Percentiles rank a stretch among this genome's conserved stretches.
phyloP scores from a whole-genome alignment of 2,113 vertebrate species.

The Dromaius novaehollandiae region DNA sequence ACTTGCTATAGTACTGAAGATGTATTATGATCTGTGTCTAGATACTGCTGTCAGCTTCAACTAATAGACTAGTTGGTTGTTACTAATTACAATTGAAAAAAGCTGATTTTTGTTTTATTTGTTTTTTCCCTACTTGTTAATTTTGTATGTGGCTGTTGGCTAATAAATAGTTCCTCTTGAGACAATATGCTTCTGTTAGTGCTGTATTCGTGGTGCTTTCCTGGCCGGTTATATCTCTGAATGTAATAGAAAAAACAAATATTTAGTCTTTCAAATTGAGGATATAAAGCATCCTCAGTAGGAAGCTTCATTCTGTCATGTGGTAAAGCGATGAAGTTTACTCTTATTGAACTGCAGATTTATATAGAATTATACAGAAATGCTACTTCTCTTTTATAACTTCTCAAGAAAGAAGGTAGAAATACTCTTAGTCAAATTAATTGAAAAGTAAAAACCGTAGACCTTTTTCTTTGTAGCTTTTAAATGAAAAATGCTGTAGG shows the following conservation, averaged over 20 bases:
- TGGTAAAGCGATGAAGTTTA: neutral
- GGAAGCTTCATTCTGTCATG: neutral
- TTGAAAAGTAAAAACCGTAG: neutral
- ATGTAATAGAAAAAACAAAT: neutral
- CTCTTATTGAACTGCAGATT: neutral
- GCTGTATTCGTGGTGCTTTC: neutral
- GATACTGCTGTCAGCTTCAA: accelerated
- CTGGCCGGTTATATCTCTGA: neutral
- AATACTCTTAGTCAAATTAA: neutral
- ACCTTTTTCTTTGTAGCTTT: neutral
- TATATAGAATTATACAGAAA: neutral
- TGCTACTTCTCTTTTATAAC: neutral
- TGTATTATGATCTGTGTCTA: neutral
- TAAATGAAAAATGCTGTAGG: neutral
- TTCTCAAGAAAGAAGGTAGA: neutral
- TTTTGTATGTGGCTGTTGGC: neutral
- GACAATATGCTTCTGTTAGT: neutral
- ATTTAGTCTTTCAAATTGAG: neutral
- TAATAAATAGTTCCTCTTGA: neutral
- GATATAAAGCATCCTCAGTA: neutral
- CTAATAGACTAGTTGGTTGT: neutral
- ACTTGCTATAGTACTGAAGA: accelerated
- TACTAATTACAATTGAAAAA: neutral
- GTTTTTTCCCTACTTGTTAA: neutral
- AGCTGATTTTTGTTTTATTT: neutral